Evolutionary conservation across 2,888 invertebrate genomes (phyloP).

Genomic region (Ectropis crepuscularia): DNA sequence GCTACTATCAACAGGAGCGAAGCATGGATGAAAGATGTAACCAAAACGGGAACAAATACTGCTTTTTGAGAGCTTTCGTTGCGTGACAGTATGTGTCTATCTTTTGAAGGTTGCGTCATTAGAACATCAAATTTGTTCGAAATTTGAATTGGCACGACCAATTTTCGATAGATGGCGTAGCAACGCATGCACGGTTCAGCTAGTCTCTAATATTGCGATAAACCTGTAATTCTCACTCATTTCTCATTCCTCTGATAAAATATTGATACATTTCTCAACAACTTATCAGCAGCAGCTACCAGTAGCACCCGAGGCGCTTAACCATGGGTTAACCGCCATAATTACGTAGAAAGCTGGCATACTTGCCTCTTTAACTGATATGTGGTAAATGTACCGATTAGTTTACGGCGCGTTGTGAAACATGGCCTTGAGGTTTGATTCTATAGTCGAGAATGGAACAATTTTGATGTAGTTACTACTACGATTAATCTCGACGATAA

Average conservation of each 20-base stretch:
- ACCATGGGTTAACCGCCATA: constrained; percentile 22
- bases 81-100: no score
- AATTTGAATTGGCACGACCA: no score
- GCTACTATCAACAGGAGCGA: no score
- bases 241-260: not conserved
- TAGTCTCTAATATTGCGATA: no score
- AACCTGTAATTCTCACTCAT: not conserved
- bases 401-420: constrained; percentile 23
- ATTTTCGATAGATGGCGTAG: no score
- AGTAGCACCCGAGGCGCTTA: constrained; percentile 37
- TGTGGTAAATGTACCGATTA: constrained; percentile 30
- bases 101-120: no score
- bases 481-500: no score
- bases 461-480: not conserved
- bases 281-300: constrained; percentile 25
- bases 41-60: no score
- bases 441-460: not conserved
- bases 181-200: no score
- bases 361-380: constrained; percentile 48
- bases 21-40: no score
- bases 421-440: constrained; percentile 14
- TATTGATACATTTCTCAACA: constrained; percentile 9
- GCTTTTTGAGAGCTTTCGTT: no score
- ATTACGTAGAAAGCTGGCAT: constrained; percentile 52
- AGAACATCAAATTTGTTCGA: no score